Conservation (phyloP, 2,888 invertebrate species). For the Nemoura dubitans region DNA sequence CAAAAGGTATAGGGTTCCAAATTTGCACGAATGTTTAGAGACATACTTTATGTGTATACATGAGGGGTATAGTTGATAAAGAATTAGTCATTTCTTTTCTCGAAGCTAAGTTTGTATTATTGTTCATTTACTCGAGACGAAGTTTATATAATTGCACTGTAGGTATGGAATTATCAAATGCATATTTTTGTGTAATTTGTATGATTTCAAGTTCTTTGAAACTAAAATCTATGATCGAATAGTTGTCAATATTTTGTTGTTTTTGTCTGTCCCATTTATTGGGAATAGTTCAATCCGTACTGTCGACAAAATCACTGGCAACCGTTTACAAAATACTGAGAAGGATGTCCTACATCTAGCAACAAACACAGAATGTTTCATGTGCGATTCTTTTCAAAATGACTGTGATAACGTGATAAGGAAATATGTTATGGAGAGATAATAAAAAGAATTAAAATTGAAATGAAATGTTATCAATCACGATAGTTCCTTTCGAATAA, state of each 20-base stretch:
- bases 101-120: neutral
- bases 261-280: neutral
- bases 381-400: constrained; percentile 50
- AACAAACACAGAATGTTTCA: neutral
- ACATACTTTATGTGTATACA: neutral
- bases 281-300: neutral
- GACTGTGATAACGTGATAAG: constrained; percentile 50
- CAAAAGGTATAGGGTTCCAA: constrained; percentile 29
- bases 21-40: constrained; percentile 13
- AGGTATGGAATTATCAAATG: neutral
- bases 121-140: neutral
- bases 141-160: neutral
- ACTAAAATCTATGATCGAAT: neutral
- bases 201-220: neutral
- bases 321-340: neutral
- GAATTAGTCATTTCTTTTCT: constrained; percentile 12
- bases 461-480: neutral
- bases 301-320: neutral
- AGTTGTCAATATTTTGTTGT: constrained; percentile 20
- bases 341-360: neutral
- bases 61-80: neutral
- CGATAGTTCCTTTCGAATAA: neutral
- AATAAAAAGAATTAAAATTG: constrained; percentile 43
- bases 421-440: constrained; percentile 49
- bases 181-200: constrained; percentile 20